phyloP scores from a whole-genome alignment of 2,888 invertebrate genomes.

The Agriopis marginaria region DNA sequence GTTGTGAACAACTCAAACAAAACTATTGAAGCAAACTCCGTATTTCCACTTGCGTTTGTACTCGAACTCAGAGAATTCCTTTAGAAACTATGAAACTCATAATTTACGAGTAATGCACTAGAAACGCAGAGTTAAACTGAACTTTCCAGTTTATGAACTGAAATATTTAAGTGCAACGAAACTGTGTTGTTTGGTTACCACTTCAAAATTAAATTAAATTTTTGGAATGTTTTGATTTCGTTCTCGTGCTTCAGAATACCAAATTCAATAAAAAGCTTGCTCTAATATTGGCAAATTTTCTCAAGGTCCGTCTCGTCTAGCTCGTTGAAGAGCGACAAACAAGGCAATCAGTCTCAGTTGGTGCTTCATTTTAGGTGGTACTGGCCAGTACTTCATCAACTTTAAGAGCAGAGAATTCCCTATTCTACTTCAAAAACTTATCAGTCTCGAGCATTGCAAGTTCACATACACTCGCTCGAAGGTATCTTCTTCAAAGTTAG shows the following conservation, averaged over 20 bases:
- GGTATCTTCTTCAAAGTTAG: slow-evolving; percentile 79
- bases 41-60: slow-evolving; percentile 45
- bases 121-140: slow-evolving; percentile 45
- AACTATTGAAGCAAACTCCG: slow-evolving; percentile 40
- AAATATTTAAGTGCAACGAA: slow-evolving; percentile 30
- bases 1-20: slow-evolving; percentile 43
- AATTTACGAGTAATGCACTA: slow-evolving; percentile 58
- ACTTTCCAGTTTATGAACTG: slow-evolving; percentile 40
- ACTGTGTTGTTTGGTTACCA: slow-evolving; percentile 11
- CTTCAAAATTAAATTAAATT: not conserved
- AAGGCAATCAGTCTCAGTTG: not conserved
- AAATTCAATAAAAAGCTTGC: no score
- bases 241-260: not conserved
- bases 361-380: slow-evolving; percentile 37
- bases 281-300: no score
- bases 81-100: slow-evolving; percentile 56
- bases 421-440: slow-evolving; percentile 73
- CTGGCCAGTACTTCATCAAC: slow-evolving; percentile 64
- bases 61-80: slow-evolving; percentile 50
- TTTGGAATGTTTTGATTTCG: not conserved
- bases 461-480: slow-evolving; percentile 74
- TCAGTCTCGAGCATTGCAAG: slow-evolving; percentile 76
- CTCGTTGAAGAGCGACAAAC: not conserved
- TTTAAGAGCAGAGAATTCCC: slow-evolving; percentile 62
- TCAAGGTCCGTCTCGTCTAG: no score